Base-by-base conservation (phyloP, 2,113 vertebrate genomes). In the Paradisaea rubra region DNA sequence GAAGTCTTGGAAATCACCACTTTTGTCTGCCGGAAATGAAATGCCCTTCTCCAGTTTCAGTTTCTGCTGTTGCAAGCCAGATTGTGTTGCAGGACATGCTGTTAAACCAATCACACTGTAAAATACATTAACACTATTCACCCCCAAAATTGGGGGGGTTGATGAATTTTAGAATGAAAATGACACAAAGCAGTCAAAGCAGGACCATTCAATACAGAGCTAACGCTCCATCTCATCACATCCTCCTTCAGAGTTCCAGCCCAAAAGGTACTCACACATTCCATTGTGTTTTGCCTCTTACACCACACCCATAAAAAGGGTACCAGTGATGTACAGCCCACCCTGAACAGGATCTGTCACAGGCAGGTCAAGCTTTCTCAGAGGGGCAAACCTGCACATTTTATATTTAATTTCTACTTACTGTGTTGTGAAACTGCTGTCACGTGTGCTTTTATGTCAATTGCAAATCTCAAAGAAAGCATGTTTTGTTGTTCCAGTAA, bases 101-200 rank as follows among this genome's bases (percentile, higher is more conserved):
- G 97, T 72, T 94, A 97, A 97, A 97, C 92, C 97, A 92, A 96
- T 97, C 96, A 96, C 88, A 45, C 96, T 97, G 97, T 54, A 94
- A 97, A 98, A 97, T 54, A 61, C 97, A 96, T 97, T 97, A 97
- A 93, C 94, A 86, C 89, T 52, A 50, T 68, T 92, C 85, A 86
- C 69, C 68, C 60, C 79, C 27, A 64, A 89, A 94, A 78, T 6
- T 47, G 50, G n/a, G 53, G 41, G 44, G 74, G 88, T 77, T 50
- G 47, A 27, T 49, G 83, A 35, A 89, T 90, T 56, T 45, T 72
- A 84, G 95, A 84, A 74, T 63, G 50, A 66, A 6, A 72, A 52
- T 93, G 94, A 96, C 74, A 94, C 88, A 88, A 95, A 92, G 81
- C 79, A 97, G 96, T 56, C 76, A 86, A 86, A 94, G 83, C 73